Percentiles rank a stretch among this genome's conserved stretches.
These are phyloP conservation scores for Scelioninae gen. 1 DNA, from an alignment of 2,888 invertebrate species.

Conservation along the genomic window DNA sequence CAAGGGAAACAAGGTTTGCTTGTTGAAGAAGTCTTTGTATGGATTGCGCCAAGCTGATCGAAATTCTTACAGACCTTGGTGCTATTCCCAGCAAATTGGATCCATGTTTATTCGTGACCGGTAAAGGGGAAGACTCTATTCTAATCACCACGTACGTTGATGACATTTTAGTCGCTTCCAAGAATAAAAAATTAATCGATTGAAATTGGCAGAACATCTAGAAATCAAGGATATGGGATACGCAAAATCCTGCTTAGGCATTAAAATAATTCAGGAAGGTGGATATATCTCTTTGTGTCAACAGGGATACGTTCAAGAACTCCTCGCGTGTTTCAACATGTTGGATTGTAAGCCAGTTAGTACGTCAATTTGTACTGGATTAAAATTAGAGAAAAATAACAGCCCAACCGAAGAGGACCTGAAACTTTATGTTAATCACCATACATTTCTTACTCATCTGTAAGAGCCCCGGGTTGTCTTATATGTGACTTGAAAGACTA, in stretches of 20 bases:
- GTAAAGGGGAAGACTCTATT: background rate
- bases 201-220: background rate
- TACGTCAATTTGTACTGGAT: too few relatives aligned
- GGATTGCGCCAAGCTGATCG: background rate
- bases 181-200: background rate
- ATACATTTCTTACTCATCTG: too few relatives aligned
- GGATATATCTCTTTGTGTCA: background rate
- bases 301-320: background rate
- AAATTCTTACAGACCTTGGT: background rate
- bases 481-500: too few relatives aligned
- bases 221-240: background rate
- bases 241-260: background rate
- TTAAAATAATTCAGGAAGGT: background rate
- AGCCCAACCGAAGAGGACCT: background rate
- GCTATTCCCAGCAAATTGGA: background rate
- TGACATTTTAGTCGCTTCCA: background rate
- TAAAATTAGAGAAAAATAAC: too few relatives aligned
- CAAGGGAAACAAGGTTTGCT: background rate
- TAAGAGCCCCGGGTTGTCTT: too few relatives aligned
- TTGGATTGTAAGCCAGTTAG: too few relatives aligned
- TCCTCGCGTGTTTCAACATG: background rate
- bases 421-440: background rate
- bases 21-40: constrained; percentile 3
- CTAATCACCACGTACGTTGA: background rate
- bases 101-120: background rate